phyloP scores from a whole-genome alignment of 64 coral and sea anemone species.

The Montipora capricornis region DNA sequence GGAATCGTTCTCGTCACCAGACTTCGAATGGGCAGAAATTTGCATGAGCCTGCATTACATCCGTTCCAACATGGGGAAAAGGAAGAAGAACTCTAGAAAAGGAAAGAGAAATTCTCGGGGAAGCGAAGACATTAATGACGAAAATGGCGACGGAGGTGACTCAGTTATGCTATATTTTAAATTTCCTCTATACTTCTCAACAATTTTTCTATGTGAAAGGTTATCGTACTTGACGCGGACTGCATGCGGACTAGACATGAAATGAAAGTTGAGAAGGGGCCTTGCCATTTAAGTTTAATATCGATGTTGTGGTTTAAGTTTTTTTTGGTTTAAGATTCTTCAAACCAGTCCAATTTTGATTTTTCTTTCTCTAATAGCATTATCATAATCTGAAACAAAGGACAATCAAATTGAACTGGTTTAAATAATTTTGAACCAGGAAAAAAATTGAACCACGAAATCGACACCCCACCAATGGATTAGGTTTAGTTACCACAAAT shows the following conservation, averaged over 20 bases:
- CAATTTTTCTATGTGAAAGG: not conserved
- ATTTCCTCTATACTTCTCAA: not conserved
- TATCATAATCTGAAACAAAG: too few species aligned
- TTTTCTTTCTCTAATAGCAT: too few species aligned
- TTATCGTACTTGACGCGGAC: not conserved
- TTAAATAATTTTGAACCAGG: too few species aligned
- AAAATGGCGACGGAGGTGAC: constrained; percentile 12
- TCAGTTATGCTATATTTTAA: not conserved
- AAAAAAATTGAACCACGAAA: too few species aligned
- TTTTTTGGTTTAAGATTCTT: too few species aligned
- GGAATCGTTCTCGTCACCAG: constrained; percentile 42
- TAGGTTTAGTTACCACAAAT: too few species aligned
- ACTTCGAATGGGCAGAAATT: not conserved
- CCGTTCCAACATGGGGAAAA: not conserved
- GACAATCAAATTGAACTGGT: too few species aligned
- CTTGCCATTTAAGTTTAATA: too few species aligned
- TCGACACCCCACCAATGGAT: too few species aligned
- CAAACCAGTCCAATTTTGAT: too few species aligned
- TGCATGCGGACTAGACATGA: too few species aligned
- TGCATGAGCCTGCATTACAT: not conserved
- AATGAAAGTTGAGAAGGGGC: too few species aligned
- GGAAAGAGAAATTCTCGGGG: not conserved
- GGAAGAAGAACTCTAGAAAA: constrained; percentile 11
- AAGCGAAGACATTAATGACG: constrained; percentile 7
- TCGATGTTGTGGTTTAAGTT: not conserved